Base-by-base conservation (phyloP, 2,888 invertebrate genomes). In the Papilio elwesi region DNA sequence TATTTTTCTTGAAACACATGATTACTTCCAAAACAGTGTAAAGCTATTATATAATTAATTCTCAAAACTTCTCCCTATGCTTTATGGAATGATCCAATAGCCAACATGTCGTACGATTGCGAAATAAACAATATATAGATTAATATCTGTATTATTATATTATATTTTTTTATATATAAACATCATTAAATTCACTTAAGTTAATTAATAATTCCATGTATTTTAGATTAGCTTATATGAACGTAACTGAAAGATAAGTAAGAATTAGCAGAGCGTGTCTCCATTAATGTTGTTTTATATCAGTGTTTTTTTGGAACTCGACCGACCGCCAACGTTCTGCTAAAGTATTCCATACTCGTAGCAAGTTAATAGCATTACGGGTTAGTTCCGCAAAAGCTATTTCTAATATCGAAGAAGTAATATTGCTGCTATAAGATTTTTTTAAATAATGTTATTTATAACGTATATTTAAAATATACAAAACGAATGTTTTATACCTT, bases 341-440 rank as follows among this genome's bases (percentile, higher is more conserved):
- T 62, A 43, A 62, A 62, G 43, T 62, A 62, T 43, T 62, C 59
- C 38, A 43, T 43, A 43, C 59, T 62, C 59, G 59, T 62, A 43
- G 59, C 15, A 43, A 62, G 59, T n/a, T 62, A 62, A 62, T 62
- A 15, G 43, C 59, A 15, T 62, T 43, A 62, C 43, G 59, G 43
- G 10, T 62, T 43, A 62, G 59, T 43, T 62, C 43, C 43, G 59
- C 10, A 43, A 43, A n/a, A 62, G 43, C 15, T 62, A 62, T 43
- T 43, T 43, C 43, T 62, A 15, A 43, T 43, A 62, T 15, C 10
- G 59, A 62, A 62, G 7, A 43, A 43, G 43, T 62, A 15, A 62
- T 62, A 15, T 62, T 43, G 13, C 59, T 62, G 15, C n/a, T 11
- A 43, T 1, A 43, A 5, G 7, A 5, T 43, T 43, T 9, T 43